Evolutionary conservation across 2,113 vertebrate species (phyloP).

Genomic region (Xyrauchen texanus): DNA sequence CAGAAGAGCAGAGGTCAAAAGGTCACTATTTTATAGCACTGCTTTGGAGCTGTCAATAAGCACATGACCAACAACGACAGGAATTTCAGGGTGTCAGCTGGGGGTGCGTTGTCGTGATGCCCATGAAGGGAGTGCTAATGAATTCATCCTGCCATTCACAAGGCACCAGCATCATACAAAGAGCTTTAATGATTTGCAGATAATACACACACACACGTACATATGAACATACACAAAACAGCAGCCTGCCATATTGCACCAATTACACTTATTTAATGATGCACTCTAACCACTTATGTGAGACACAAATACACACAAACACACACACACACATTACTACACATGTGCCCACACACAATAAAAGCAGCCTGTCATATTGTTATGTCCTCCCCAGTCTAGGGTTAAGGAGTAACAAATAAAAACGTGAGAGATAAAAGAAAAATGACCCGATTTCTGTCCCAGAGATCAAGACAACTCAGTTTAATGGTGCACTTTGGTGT

Average conservation of each 20-base stretch:
- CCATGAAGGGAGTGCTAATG: constrained; percentile 63
- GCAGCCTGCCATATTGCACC: constrained; percentile 14
- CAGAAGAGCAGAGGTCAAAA: background rate
- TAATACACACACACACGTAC: constrained; percentile 13
- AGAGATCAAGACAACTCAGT: too few relatives aligned
- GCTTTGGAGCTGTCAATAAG: constrained; percentile 48
- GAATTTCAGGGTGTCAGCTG: constrained; percentile 25
- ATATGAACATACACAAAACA: constrained; percentile 18
- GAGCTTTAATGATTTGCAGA: constrained; percentile 19
- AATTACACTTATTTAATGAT: constrained; percentile 22
- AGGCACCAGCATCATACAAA: constrained; percentile 59
- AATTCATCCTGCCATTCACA: constrained; percentile 64
- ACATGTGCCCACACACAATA: background rate
- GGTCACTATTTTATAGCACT: background rate
- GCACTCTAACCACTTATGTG: background rate
- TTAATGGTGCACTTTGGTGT: too few relatives aligned
- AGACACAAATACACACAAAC: background rate
- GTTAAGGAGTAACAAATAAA: too few relatives aligned
- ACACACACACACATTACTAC: background rate
- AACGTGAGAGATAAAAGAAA: too few relatives aligned
- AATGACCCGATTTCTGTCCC: too few relatives aligned
- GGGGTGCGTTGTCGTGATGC: constrained; percentile 61
- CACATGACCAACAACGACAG: constrained; percentile 47
- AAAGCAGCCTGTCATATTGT: background rate
- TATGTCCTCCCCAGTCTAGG: background rate